Evolutionary conservation across 1,140 invertebrate genomes (phyloP).

Genomic region (Telenomus remus): DNA sequence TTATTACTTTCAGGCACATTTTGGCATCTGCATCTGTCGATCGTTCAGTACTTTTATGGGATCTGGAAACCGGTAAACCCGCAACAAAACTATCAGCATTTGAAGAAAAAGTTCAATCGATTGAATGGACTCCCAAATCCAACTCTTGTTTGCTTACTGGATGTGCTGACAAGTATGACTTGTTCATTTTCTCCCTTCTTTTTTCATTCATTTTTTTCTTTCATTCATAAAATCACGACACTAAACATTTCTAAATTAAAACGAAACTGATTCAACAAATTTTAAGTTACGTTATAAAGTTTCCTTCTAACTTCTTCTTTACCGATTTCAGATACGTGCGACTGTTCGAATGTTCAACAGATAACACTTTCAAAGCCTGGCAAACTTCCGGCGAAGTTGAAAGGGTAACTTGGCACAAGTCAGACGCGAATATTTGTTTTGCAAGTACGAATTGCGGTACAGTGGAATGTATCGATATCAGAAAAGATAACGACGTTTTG

Average conservation of each 20-base stretch:
- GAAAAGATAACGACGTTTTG: constrained; percentile 80
- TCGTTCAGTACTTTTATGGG: constrained; percentile 92
- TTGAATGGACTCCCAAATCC: constrained; percentile 91
- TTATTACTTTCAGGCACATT: constrained; percentile 86
- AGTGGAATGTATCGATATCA: constrained; percentile 87
- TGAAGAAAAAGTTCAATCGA: constrained; percentile 88
- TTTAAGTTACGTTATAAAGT: too few species aligned
- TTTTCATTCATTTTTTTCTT: constrained; percentile 10
- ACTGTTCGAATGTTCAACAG: constrained; percentile 86
- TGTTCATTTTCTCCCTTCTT: constrained; percentile 27
- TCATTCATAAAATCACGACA: not conserved
- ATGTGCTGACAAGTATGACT: constrained; percentile 78
- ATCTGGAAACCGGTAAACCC: constrained; percentile 86
- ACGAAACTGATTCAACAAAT: not conserved
- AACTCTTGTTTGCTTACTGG: constrained; percentile 88
- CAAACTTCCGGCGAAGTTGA: constrained; percentile 87
- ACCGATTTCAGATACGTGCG: constrained; percentile 79
- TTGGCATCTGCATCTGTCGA: constrained; percentile 95
- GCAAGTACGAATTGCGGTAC: constrained; percentile 85
- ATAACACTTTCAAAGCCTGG: constrained; percentile 82
- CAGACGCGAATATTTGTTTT: constrained; percentile 83
- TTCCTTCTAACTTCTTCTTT: constrained; percentile 29
- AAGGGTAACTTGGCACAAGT: constrained; percentile 89
- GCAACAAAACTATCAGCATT: constrained; percentile 85
- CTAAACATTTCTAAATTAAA: not conserved